These are phyloP conservation scores for Oreonectes daqikongensis DNA, from an alignment of 2,797 vertebrate species.

Conservation along the genomic window DNA sequence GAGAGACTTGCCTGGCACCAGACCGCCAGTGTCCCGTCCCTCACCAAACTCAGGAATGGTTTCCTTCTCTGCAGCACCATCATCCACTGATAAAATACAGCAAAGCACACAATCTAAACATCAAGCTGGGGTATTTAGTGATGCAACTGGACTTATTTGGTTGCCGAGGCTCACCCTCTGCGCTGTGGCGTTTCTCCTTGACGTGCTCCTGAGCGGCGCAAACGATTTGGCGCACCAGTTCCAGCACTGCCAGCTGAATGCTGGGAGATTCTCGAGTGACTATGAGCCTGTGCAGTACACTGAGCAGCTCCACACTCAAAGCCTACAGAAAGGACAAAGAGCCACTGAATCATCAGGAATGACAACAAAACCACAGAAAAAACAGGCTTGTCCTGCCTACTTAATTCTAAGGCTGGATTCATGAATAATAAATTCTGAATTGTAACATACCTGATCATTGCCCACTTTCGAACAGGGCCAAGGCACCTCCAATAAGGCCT, in stretches of 20 bases:
- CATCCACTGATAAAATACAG: constrained; percentile 81
- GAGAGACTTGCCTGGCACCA: constrained; percentile 89
- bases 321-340: constrained; percentile 69
- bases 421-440: not conserved
- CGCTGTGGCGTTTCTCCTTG: constrained; percentile 89
- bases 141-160: not conserved
- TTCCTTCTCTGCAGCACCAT: constrained; percentile 94
- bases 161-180: constrained; percentile 79
- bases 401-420: not conserved
- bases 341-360: constrained; percentile 17
- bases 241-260: constrained; percentile 84
- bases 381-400: not conserved
- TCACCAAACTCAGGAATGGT: constrained; percentile 92
- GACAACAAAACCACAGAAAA: constrained; percentile 2
- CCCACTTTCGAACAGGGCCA: constrained; percentile 91
- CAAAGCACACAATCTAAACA: not conserved
- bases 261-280: constrained; percentile 85
- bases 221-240: constrained; percentile 84
- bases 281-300: constrained; percentile 88
- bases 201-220: constrained; percentile 88
- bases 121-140: not conserved
- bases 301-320: constrained; percentile 87
- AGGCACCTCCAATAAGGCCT: constrained; percentile 81
- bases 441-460: constrained; percentile 83
- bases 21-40: constrained; percentile 89